Conservation (phyloP, 2,113 vertebrate genomes). For the Halcyon malimbica region DNA sequence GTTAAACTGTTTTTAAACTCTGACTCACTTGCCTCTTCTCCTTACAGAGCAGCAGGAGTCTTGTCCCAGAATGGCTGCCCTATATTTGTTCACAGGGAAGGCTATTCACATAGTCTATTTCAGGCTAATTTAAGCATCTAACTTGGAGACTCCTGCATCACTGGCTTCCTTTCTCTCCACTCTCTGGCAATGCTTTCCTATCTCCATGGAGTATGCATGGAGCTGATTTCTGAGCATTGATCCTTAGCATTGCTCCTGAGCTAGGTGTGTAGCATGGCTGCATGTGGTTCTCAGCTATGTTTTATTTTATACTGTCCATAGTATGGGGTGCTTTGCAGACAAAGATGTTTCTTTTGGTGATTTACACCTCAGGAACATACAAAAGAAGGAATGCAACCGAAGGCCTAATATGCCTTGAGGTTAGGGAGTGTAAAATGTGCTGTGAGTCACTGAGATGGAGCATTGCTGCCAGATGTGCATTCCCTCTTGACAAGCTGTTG, state of each 20-base stretch:
- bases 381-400: not conserved
- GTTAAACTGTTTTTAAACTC: conserved; percentile 45
- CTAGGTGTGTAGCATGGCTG: not conserved
- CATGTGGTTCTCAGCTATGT: not conserved
- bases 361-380: not conserved
- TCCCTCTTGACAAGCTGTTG: not conserved
- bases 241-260: not conserved
- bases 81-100: conserved; percentile 41
- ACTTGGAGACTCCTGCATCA: not conserved
- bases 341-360: not conserved
- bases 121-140: conserved; percentile 15
- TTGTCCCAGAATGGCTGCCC: conserved; percentile 54
- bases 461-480: not conserved
- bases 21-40: conserved; percentile 45
- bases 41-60: conserved; percentile 25
- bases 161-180: not conserved
- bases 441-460: not conserved
- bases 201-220: not conserved
- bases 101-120: conserved; percentile 39
- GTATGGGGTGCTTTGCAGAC: not conserved
- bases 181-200: not conserved
- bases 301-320: not conserved
- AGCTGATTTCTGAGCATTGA: not conserved
- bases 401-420: not conserved
- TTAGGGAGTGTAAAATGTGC: not conserved